Evolutionary conservation across 2,888 invertebrate genomes (phyloP).

Genomic region (Priocnemis perturbator): DNA sequence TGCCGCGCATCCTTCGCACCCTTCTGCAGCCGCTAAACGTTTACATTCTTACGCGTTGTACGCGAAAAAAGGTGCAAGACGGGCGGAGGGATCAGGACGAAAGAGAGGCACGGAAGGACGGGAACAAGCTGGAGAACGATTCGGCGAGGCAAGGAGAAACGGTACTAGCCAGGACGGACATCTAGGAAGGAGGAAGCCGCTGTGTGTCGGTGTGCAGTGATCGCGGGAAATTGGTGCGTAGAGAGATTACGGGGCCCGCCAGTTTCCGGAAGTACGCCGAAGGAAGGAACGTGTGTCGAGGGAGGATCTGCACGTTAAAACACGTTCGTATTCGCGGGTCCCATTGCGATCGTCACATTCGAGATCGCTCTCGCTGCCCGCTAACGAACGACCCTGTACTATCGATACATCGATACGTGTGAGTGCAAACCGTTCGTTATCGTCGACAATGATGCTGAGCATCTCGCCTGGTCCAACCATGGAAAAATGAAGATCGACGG

Average conservation of each 20-base stretch:
- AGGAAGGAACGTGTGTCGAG: conserved; percentile 11
- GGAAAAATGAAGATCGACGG: conserved; percentile 73
- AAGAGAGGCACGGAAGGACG: too few species aligned
- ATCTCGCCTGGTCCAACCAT: conserved; percentile 63
- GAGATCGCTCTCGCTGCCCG: too few species aligned
- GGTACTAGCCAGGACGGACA: conserved; percentile 12
- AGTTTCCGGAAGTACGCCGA: neutral
- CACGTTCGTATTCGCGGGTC: too few species aligned
- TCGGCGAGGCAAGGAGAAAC: neutral
- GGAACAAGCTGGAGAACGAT: too few species aligned
- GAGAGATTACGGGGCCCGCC: conserved; percentile 26
- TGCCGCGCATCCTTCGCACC: neutral
- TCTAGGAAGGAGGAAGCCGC: conserved; percentile 7
- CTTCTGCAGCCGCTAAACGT: too few species aligned
- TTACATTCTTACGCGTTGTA: too few species aligned
- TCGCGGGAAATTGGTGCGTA: conserved; percentile 47
- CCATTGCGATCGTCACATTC: too few species aligned
- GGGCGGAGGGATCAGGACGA: too few species aligned
- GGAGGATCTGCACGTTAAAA: too few species aligned
- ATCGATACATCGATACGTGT: too few species aligned
- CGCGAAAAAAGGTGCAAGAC: too few species aligned
- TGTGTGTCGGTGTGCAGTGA: conserved; percentile 50
- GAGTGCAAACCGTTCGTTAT: conserved; percentile 16
- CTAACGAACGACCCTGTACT: too few species aligned
- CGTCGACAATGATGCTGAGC: conserved; percentile 56